Conservation (phyloP, 2,113 vertebrate genomes). For the Coptodon bakossiorum region DNA sequence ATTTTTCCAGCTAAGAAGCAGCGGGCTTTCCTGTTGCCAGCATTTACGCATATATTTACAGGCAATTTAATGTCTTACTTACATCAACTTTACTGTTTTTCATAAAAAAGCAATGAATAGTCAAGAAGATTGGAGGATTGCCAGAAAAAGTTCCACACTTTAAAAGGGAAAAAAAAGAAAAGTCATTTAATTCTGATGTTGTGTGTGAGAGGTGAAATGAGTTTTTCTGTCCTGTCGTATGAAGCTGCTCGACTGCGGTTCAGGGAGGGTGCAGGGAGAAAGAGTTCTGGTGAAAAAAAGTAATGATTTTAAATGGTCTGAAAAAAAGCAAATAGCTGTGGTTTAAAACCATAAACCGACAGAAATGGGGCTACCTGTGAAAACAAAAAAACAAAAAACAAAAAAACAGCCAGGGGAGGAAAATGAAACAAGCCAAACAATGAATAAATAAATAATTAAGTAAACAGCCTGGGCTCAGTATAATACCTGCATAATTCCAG, state of each 20-base stretch:
- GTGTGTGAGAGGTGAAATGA: slow-evolving; percentile 43
- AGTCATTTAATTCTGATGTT: slow-evolving; percentile 41
- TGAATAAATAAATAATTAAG: background rate
- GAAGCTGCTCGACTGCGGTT: background rate
- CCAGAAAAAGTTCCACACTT: slow-evolving; percentile 8
- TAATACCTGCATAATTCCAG: background rate
- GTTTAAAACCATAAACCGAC: background rate
- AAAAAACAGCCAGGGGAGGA: background rate
- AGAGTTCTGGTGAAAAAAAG: background rate
- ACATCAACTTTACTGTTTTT: slow-evolving; percentile 33
- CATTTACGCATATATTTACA: slow-evolving; percentile 7
- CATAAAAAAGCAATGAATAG: slow-evolving; percentile 1
- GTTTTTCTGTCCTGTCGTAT: slow-evolving; percentile 42
- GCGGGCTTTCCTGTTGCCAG: background rate
- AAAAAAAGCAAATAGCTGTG: background rate
- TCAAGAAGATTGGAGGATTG: background rate
- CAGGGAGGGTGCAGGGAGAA: background rate
- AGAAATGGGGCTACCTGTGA: background rate
- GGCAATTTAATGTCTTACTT: slow-evolving; percentile 41
- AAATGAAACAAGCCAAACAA: slow-evolving; percentile 4
- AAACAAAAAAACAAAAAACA: background rate
- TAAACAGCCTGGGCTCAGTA: background rate
- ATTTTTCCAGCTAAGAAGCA: background rate
- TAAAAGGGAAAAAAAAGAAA: background rate
- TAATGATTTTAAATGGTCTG: background rate